These are phyloP conservation scores for Aphaenogaster ashmeadi DNA, from an alignment of 1,140 invertebrate species.

Conservation along the genomic window DNA sequence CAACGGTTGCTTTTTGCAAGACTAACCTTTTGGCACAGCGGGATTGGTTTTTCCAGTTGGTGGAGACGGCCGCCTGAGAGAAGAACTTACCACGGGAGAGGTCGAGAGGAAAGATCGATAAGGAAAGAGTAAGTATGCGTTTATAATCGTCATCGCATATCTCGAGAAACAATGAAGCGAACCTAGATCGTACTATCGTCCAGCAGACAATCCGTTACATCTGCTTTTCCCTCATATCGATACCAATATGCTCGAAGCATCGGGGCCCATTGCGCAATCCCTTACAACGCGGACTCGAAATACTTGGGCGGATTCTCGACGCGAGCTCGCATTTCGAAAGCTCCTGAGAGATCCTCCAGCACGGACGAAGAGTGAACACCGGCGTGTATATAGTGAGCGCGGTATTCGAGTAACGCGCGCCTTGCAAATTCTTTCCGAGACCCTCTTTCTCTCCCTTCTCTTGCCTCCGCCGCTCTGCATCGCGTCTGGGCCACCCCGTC, in stretches of 20 bases:
- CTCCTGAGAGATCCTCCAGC: constrained; percentile 51
- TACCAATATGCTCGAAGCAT: constrained; percentile 19
- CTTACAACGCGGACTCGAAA: constrained; percentile 59
- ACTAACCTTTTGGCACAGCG: constrained; percentile 32
- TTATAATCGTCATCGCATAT: not conserved
- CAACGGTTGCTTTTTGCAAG: constrained; percentile 28
- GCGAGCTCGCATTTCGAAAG: constrained; percentile 69
- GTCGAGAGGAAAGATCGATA: not conserved
- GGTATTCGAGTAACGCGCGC: constrained; percentile 70
- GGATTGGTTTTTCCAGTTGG: constrained; percentile 37
- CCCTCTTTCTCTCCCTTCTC: constrained; percentile 29
- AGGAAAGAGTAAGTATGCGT: not conserved
- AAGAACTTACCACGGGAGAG: constrained; percentile 15
- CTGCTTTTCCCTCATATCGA: not conserved
- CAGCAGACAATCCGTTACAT: constrained; percentile 16
- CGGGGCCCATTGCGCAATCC: constrained; percentile 30
- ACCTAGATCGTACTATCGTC: not conserved
- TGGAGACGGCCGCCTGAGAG: constrained; percentile 8
- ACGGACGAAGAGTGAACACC: constrained; percentile 42
- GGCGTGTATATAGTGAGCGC: constrained; percentile 39
- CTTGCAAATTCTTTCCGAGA: constrained; percentile 74
- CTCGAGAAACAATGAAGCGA: not conserved
- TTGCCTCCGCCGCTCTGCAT: constrained; percentile 26
- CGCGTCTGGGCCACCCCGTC: constrained; percentile 26
- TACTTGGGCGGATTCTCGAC: constrained; percentile 70